Evolutionary conservation across 2,888 invertebrate genomes (phyloP), one percentile per base, ranked within the genome.

Genomic region (Camponotus fellah): DNA sequence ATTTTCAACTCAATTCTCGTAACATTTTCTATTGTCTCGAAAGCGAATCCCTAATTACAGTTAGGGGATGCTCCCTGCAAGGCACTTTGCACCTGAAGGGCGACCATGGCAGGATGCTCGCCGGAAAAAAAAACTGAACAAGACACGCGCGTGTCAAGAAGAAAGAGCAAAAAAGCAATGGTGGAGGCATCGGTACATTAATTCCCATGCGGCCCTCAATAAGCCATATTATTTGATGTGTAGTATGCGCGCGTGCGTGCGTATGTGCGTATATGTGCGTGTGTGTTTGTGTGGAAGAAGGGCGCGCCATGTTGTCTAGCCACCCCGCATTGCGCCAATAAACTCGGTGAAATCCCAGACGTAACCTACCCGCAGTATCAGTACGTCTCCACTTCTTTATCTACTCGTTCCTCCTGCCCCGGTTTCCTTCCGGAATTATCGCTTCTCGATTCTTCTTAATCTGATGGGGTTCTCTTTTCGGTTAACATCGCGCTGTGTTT

Each of bases 281-380:
- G 56, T n/a, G 62, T 72, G 34, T 60, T 17, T 68, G 68, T 17
- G 5, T 43, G 37, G 53, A 82, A 87, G 68, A 86, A 89, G 91
- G 91, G 90, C 91, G 94, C 94, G 93, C 94, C 94, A 94, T 94
- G 92, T 94, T 94, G 93, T 93, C 93, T 93, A 91, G 92, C 92
- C 90, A 91, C 93, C 93, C 93, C 93, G 94, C 94, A 94, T 93
- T 94, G 94, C 94, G 94, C 92, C 94, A 94, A 92, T 92, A 91
- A 94, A 93, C 92, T 93, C 93, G 88, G 87, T 91, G 88, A 93
- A 93, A 93, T 90, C 92, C 89, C 90, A 89, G 88, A 91, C 89
- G 82, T 83, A 86, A 82, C 69, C 74, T 75, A 65, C 66, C 87
- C 83, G 58, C 86, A 88, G 68, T 79, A 89, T 86, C 85, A 85